Evolutionary conservation across 1,140 invertebrate genomes (phyloP).

Genomic region (Drosophila hydei): DNA sequence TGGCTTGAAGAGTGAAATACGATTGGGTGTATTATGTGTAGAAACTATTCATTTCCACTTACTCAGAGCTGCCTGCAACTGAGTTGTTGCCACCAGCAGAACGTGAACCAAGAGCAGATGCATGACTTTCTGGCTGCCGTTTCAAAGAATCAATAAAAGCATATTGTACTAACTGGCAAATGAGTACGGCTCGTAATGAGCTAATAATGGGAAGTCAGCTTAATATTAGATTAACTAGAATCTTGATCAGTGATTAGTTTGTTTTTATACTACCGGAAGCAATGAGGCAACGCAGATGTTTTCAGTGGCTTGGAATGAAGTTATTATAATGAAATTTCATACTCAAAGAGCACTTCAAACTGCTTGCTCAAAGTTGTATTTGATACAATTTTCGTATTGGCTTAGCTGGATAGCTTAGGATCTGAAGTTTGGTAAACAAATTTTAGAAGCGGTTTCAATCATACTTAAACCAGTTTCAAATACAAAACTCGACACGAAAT

Average conservation of each 20-base stretch:
- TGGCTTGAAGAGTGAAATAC: not conserved
- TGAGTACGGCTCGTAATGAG: constrained; percentile 8
- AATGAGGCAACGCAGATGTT: no score
- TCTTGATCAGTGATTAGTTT: not conserved
- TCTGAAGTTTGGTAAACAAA: not conserved
- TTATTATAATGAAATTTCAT: no score
- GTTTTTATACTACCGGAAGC: no score
- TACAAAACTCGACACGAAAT: no score
- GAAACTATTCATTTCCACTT: not conserved
- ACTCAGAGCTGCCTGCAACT: constrained; percentile 15
- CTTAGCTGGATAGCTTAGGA: not conserved
- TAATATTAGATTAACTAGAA: not conserved
- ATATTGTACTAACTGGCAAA: not conserved
- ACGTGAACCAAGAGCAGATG: not conserved
- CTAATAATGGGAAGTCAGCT: not conserved
- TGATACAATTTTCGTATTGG: not conserved
- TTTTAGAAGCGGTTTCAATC: not conserved
- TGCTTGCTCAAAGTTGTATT: not conserved
- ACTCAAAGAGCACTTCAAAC: no score
- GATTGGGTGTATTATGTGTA: not conserved
- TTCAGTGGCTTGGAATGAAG: no score
- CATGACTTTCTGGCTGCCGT: constrained; percentile 12
- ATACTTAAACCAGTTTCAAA: not conserved
- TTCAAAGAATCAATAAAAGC: not conserved
- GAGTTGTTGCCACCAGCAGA: not conserved